Percentiles rank a stretch among this genome's conserved stretches.
phyloP scores from a whole-genome alignment of 2,113 vertebrate genomes.

The Cathartes aura region DNA sequence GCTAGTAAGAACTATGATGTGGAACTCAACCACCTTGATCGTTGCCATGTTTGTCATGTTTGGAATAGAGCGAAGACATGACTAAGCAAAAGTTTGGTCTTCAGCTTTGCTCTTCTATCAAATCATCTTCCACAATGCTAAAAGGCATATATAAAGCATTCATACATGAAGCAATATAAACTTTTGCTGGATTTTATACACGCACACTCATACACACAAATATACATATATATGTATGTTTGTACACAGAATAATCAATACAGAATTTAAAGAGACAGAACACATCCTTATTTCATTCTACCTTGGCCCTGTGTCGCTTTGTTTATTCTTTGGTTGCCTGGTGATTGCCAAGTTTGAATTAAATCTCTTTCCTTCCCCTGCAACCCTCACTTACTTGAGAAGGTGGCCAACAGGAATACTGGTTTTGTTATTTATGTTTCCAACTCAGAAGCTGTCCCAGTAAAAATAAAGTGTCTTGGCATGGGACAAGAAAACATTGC shows the following conservation, averaged over 20 bases:
- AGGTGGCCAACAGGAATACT: neutral
- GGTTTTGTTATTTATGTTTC: constrained; percentile 15
- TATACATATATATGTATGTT: neutral
- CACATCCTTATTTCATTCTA: neutral
- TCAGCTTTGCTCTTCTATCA: neutral
- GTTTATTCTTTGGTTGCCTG: neutral
- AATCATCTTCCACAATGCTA: neutral
- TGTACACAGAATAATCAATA: neutral
- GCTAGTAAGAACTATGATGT: neutral
- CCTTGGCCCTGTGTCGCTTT: neutral
- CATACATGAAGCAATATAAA: neutral
- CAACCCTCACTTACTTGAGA: neutral
- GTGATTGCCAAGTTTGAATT: neutral
- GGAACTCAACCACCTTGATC: neutral
- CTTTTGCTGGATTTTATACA: neutral
- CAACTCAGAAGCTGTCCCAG: neutral
- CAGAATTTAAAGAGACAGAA: neutral
- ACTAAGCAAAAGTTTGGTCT: neutral
- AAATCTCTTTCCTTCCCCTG: neutral
- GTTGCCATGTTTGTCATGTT: neutral
- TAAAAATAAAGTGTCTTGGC: constrained; percentile 43
- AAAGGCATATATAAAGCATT: neutral
- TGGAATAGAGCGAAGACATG: neutral
- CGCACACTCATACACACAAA: neutral
- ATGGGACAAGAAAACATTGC: neutral